phyloP scores from a whole-genome alignment of 2,113 vertebrate genomes.

The Gobius niger region DNA sequence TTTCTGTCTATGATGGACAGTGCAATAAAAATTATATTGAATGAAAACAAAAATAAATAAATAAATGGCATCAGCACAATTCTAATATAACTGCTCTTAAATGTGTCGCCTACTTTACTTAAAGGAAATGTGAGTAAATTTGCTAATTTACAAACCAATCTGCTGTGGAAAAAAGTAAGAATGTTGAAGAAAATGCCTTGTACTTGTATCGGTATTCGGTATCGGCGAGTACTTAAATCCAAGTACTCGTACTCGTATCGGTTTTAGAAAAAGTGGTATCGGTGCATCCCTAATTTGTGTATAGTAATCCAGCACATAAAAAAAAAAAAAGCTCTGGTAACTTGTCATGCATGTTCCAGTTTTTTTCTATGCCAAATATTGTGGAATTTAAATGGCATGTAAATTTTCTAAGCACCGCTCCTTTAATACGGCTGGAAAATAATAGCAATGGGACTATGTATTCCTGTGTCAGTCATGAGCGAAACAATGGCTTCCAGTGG shows the following conservation, averaged over 20 bases:
- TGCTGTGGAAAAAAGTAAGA: too few species aligned
- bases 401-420: slow-evolving; percentile 42
- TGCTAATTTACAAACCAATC: too few species aligned
- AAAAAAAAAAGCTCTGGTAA: neutral
- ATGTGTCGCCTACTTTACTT: too few species aligned
- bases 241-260: neutral
- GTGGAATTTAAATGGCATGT: neutral
- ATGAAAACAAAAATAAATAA: too few species aligned
- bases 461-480: slow-evolving; percentile 54
- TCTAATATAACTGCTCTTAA: too few species aligned
- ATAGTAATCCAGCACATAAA: neutral
- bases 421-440: slow-evolving; percentile 48
- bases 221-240: too few species aligned
- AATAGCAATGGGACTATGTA: slow-evolving; percentile 54
- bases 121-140: too few species aligned
- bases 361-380: neutral
- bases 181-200: too few species aligned
- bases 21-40: too few species aligned
- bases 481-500: slow-evolving; percentile 60
- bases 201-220: too few species aligned
- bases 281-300: neutral
- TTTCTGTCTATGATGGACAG: too few species aligned
- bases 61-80: too few species aligned
- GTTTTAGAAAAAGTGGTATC: neutral
- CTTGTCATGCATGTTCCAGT: neutral